Percentiles rank a stretch among this genome's conserved stretches.
These are phyloP conservation scores for Patella depressa DNA, from an alignment of 2,888 invertebrate species.

Conservation along the genomic window DNA sequence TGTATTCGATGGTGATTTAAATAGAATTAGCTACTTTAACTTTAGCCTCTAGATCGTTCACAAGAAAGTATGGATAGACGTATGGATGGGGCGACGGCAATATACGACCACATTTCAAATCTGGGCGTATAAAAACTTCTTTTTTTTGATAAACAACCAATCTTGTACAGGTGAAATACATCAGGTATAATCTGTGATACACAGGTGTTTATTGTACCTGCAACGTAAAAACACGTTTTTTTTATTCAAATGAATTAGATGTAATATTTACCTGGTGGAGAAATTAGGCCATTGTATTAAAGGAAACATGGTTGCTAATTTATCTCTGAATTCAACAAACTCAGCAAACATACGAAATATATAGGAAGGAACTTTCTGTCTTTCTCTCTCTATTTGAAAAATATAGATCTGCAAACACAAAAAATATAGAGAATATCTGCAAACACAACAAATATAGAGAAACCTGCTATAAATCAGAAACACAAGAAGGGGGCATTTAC, in stretches of 20 bases:
- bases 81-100: too few species aligned
- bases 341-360: slow-evolving; percentile 96
- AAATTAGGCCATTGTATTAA: slow-evolving; percentile 84
- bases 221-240: not conserved
- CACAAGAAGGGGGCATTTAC: not conserved
- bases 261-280: slow-evolving; percentile 75
- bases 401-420: slow-evolving; percentile 65
- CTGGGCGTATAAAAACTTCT: too few species aligned
- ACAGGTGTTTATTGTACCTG: not conserved
- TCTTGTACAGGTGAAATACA: not conserved
- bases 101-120: too few species aligned
- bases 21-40: too few species aligned
- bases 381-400: slow-evolving; percentile 83
- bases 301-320: slow-evolving; percentile 91
- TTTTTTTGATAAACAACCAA: too few species aligned
- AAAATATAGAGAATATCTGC: slow-evolving; percentile 50
- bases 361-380: slow-evolving; percentile 87
- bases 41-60: too few species aligned
- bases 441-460: slow-evolving; percentile 24
- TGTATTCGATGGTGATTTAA: too few species aligned
- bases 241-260: slow-evolving; percentile 18
- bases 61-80: too few species aligned
- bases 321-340: slow-evolving; percentile 95
- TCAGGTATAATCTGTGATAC: not conserved
- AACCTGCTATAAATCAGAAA: not conserved